Evolutionary conservation across 1,140 invertebrate genomes (phyloP), one percentile per base, ranked within the genome.

Genomic region (Nomia melanderi): DNA sequence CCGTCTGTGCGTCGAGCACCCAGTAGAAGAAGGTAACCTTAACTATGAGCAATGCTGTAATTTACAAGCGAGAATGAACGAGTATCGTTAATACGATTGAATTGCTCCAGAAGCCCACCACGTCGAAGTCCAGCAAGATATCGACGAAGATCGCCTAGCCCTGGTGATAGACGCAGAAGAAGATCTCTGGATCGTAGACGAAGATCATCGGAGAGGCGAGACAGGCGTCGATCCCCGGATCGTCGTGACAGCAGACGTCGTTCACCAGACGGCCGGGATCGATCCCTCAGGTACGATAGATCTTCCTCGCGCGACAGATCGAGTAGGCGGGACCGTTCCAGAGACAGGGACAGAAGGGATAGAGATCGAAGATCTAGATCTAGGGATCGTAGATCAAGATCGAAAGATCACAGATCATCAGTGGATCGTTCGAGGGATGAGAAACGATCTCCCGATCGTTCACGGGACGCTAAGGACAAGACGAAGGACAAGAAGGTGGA

Each of bases 161-260:
- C 90, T 2, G 85, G 84, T 7, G 89, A 90, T 23, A 84, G 89
- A 17, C 89, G 90, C 0, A 81, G 91, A 71, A 81, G 91, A 25
- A 90, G 92, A 27, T 91, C 91, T 0, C 63, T 89, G 14, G 91
- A 92, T 54, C 90, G 90, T 56, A 79, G 92, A 25, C 88, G 90
- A 23, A 80, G 91, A 56, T 92, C 92, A 1, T 89, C 92, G 0
- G 91, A 92, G 54, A 84, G 90, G 29, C 86, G 88, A 6, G 90
- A 92, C 53, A 82, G 91, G 39, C 89, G 90, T 39, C 86, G 90
- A 63, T 89, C 90, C 1, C 85, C 86, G 0, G 90, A 91, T 71
- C 88, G 82, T 64, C 90, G 90, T 14, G 90, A 90, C 54, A 91
- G 88, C 88, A 91, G 93, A 82, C 93, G 94, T 78, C 93, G 93